Evolutionary conservation across 2,888 invertebrate genomes (phyloP), one percentile per base, ranked within the genome.

Genomic region (Scaptomyza polygonia): DNA sequence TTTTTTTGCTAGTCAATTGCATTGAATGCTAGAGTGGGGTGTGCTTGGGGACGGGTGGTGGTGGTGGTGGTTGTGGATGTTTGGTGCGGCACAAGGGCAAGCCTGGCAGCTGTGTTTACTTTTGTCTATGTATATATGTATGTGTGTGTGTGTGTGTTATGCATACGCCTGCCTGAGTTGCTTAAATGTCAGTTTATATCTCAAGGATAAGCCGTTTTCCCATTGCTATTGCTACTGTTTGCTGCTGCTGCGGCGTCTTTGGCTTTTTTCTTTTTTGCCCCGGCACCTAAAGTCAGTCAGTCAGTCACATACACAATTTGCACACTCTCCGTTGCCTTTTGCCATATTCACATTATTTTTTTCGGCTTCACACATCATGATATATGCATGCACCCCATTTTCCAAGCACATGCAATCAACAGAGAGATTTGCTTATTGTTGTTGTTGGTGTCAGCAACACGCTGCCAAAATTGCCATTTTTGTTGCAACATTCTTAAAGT

Each of bases 161-260:
- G 78, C 80, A 79, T 80, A 86, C 79, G 79, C 77, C 72, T 79
- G 82, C 75, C 79, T 79, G 82, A 82, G 82, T 82, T 82, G 82
- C 79, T 80, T 88, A 80, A 87, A 86, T 85, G 85, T 85, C 87
- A 86, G 87, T 87, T 88, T 87, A 86, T 83, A 84, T 88, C 88
- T 88, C 87, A 87, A 87, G 87, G 87, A 88, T 88, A 87, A 87
- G 85, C 81, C 73, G 86, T 82, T 82, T 79, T 82, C 77, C 79
- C 81, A 66, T 71, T 78, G 84, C 75, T 59, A 59, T 48, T 65
- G 63, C 58, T 14, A 14, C 36, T 36, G 36, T 36, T 36, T 14
- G 36, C 36, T 39, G 39, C 16, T 16, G 16, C 16, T 69, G 55
- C 32, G 65, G 61, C 56, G 67, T 73, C 82, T 79, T 71, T 77